Base-by-base conservation (phyloP, 2,797 vertebrate species). In the Cynodonichthys magdalenae region DNA sequence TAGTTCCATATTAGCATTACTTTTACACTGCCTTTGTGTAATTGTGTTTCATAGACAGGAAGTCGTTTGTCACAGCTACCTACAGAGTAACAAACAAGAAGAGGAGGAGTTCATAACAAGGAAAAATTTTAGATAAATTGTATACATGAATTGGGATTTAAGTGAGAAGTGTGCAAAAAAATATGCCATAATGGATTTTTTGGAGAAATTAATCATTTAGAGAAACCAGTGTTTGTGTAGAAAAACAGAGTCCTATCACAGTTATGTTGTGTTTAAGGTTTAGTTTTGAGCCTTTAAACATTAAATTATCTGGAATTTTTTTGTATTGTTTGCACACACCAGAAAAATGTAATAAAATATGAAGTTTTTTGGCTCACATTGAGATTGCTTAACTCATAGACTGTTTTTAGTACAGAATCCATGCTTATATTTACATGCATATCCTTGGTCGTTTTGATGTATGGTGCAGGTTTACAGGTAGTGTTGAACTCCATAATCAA, bases 401-500 rank as follows among this genome's bases (percentile, higher is more conserved):
- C 8, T 29, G 9, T 10, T 45, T 29, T 10, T 24, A 15, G 10
- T 45, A 5, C 27, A 8, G 39, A 46, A 19, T 28, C 8, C 1
- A 15, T 15, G 18, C 31, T 49, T 6, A 58, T 36, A 34, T 42
- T 10, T 42, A 2, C 12, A 18, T 53, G 9, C 53, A 11, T 53
- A 8, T 74, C 47, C 55, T 78, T n/a, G 68, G 31, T 9, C 15
- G 4, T 18, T 42, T 34, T 12, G 71, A 51, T 83, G 41, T 80
- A 60, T 56, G 31, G 59, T 80, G 2, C 88, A 98, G 97, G 97
- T 94, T 96, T 99, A 84, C 97, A 99, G 89, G 97, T 99, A 80
- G 97, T 99, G 89, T 92, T 99, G 92, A 99, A 99, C 91, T 99
- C 97, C 88, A 99, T 99, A 82, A 99, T 99, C 88, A 99, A 99